Evolutionary conservation across 2,113 vertebrate species (phyloP).

Genomic region (Athene noctua): DNA sequence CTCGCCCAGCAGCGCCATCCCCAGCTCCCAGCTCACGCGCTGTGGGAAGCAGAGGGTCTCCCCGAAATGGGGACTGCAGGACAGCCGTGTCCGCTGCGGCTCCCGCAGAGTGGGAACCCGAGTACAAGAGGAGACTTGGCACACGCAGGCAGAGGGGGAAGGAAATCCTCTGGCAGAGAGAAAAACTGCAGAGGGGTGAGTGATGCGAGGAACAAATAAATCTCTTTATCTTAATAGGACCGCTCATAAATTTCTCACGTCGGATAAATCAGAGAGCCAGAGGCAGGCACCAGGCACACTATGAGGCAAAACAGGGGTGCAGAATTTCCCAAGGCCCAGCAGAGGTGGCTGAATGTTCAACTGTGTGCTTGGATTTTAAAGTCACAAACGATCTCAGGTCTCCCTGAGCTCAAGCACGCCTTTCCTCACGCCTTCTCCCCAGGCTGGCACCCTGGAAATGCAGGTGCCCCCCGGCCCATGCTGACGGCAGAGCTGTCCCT

Average conservation of each 20-base stretch:
- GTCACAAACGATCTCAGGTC: not conserved
- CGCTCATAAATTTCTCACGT: not conserved
- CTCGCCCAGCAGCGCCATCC: not conserved
- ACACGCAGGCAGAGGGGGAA: not conserved
- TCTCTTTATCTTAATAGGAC: not conserved
- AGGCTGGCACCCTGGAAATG: fast-evolving
- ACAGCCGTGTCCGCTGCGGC: not conserved
- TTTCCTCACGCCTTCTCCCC: not conserved
- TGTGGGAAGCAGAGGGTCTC: not conserved
- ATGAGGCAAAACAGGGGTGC: not conserved
- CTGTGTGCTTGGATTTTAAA: not conserved
- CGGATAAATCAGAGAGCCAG: not conserved
- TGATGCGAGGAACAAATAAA: not conserved
- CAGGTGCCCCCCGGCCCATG: not conserved
- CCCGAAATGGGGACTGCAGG: not conserved
- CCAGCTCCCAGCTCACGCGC: not conserved
- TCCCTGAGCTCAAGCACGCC: not conserved
- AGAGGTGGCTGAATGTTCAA: not conserved
- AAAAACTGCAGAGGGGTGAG: not conserved
- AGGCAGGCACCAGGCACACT: not conserved
- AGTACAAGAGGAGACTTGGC: not conserved
- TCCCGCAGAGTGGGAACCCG: not conserved
- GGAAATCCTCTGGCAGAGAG: not conserved
- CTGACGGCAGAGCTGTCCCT: not conserved
- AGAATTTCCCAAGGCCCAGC: not conserved